Evolutionary conservation across 2,113 vertebrate species (phyloP).

Genomic region (Mormoops blainvillei): DNA sequence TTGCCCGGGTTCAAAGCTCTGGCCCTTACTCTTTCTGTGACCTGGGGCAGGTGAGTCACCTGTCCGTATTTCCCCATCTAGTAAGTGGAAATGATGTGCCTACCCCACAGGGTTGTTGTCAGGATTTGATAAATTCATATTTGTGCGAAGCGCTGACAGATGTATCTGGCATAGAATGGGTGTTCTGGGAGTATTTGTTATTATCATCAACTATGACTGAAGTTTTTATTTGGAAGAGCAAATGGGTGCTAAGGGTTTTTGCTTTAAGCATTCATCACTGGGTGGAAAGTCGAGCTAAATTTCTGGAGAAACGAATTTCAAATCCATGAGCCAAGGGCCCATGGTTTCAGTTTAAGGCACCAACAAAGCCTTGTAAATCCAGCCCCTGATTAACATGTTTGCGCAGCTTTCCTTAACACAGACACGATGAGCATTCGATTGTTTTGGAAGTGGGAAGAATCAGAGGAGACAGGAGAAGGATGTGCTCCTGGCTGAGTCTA

Average conservation of each 20-base stretch:
- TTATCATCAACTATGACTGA: too few species aligned
- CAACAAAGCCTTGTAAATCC: not conserved
- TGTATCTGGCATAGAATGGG: not conserved
- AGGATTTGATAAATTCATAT: not conserved
- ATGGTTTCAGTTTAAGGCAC: not conserved
- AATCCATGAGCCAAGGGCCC: not conserved
- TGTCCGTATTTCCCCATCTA: not conserved
- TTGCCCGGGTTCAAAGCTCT: not conserved
- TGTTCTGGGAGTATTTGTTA: not conserved
- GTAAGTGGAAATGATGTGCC: not conserved
- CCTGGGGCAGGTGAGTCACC: not conserved
- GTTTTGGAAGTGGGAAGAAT: not conserved
- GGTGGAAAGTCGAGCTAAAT: not conserved
- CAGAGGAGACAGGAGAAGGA: not conserved
- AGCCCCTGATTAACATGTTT: not conserved
- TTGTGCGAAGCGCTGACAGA: not conserved
- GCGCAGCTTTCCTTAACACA: not conserved
- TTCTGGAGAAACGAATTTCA: not conserved
- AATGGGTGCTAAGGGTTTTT: not conserved
- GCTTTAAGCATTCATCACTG: not conserved
- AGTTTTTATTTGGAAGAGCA: not conserved
- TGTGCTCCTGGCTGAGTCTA: not conserved
- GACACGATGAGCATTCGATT: fast-evolving
- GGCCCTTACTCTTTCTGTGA: not conserved
- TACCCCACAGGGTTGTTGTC: too few species aligned